These are phyloP conservation scores for Epinephelus malabaricus DNA, from an alignment of 2,797 vertebrate genomes.

Conservation along the genomic window DNA sequence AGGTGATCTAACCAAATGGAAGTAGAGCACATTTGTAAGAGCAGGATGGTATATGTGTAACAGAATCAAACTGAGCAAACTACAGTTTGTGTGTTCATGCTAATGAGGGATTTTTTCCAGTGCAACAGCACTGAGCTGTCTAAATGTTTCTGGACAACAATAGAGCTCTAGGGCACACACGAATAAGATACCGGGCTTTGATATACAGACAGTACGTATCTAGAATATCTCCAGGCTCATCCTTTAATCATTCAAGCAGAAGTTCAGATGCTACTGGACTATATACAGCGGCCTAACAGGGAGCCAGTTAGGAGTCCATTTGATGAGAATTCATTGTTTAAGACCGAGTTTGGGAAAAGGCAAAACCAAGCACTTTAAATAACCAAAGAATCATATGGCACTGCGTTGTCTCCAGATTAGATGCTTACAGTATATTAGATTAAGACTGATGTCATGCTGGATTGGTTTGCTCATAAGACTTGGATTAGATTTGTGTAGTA, in stretches of 20 bases:
- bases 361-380: neutral
- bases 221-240: neutral
- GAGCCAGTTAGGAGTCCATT: too few species aligned
- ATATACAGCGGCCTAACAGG: neutral
- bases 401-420: neutral
- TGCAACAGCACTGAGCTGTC: neutral
- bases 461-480: neutral
- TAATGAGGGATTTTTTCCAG: neutral
- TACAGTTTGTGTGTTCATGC: neutral
- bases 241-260: neutral
- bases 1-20: too few species aligned
- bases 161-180: neutral
- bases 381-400: neutral
- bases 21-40: neutral
- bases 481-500: neutral
- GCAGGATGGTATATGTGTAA: neutral
- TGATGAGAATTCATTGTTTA: neutral
- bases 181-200: neutral
- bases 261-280: neutral
- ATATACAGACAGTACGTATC: neutral
- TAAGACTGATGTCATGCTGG: neutral
- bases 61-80: neutral
- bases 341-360: neutral
- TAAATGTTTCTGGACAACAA: neutral
- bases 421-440: neutral